Evolutionary conservation across 2,888 invertebrate species (phyloP), one percentile per base, ranked within the genome.

Genomic region (Drosophila barbarae): DNA sequence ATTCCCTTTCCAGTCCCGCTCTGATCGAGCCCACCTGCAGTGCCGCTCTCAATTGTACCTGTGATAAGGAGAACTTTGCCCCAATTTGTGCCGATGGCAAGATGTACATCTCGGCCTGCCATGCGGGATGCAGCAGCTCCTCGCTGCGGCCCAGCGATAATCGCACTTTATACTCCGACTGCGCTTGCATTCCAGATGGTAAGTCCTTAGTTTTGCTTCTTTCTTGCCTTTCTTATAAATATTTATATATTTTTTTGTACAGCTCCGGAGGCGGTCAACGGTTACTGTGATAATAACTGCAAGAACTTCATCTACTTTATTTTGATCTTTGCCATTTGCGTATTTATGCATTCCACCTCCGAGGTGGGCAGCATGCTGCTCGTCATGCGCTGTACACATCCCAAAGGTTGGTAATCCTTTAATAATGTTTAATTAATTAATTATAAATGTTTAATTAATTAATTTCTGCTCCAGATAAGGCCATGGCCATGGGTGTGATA

Each of bases 401-500:
- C 96, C 36, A 92, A 94, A 76, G 92, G 92, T 92, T 71, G 60
- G 30, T 0, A 5, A 26, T 26, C 26, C 7, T 26, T 2, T 1
- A 26, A 18, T 30, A 21, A 8, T 23, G 8, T 13, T 13, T 46
- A 46, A 23, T 9, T 23, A 2, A 18, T 13, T 1, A 9, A 21
- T n/a, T 18, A 18, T 30, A 1, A 21, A 8, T 23, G 8, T 13
- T 13, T 46, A 46, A 23, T 9, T 23, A 2, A 18, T 13, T 1
- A 9, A 21, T n/a, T 64, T 71, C 8, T 2, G 0, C 3, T 8
- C 8, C 87, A 91, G 97, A 97, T 88, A 97, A 97, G 89, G 96
- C 97, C 56, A 96, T 97, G 96, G 97, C 97, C 67, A 92, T 97
- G 90, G 97, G 97, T 30, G 93, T 97, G 86, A 96, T 97, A 87